phyloP scores from a whole-genome alignment of 2,113 vertebrate species.

The Coregonus clupeaformis region DNA sequence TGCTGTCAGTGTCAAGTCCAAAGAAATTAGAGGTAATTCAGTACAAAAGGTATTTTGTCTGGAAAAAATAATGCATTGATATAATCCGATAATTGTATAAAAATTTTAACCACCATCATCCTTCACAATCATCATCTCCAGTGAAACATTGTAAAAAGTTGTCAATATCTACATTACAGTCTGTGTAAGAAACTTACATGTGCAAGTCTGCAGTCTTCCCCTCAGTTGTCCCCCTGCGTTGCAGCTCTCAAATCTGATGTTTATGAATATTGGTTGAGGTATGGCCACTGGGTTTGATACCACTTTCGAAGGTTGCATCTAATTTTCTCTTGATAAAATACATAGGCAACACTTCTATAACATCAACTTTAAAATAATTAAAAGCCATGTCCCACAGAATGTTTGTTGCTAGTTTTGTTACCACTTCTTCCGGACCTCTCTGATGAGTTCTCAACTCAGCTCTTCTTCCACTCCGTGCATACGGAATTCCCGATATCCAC shows the following conservation, averaged over 20 bases:
- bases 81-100: too few relatives aligned
- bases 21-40: too few relatives aligned
- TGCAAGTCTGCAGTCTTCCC: background rate
- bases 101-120: background rate
- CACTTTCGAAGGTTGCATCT: slow-evolving; percentile 5
- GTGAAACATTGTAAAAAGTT: background rate
- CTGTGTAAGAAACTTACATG: background rate
- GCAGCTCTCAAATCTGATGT: background rate
- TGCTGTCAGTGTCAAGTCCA: too few relatives aligned
- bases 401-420: background rate
- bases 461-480: background rate
- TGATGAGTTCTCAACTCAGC: slow-evolving; percentile 42
- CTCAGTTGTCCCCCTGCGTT: background rate
- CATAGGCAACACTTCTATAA: background rate
- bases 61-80: too few relatives aligned
- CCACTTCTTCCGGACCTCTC: slow-evolving; percentile 2
- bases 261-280: background rate
- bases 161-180: slow-evolving; percentile 2
- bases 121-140: background rate
- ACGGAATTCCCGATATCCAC: slow-evolving; percentile 64
- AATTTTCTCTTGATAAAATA: background rate
- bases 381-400: background rate
- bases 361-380: background rate
- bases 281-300: background rate
- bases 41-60: too few relatives aligned